Conservation (phyloP, 1,140 invertebrate genomes). For the Calycopis cecrops region DNA sequence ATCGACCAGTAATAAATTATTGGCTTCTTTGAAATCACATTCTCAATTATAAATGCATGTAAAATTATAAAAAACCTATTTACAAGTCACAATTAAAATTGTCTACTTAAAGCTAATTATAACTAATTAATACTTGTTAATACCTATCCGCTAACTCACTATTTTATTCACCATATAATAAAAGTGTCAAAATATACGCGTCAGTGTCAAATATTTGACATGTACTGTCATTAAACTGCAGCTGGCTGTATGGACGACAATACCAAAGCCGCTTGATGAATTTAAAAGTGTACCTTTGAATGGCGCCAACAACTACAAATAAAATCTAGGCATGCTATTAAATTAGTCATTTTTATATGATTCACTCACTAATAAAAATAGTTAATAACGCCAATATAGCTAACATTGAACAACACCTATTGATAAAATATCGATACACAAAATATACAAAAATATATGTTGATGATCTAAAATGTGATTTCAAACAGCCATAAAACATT, state of each 20-base stretch:
- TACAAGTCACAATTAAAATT: conserved; percentile 43
- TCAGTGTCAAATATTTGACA: conserved; percentile 10
- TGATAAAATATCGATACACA: conserved; percentile 7
- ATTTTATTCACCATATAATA: conserved; percentile 9
- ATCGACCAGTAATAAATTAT: conserved; percentile 6
- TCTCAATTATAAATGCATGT: conserved; percentile 55
- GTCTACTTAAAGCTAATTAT: conserved; percentile 63
- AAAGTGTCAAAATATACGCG: conserved; percentile 6
- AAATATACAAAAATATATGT: conserved; percentile 21
- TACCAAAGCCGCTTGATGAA: too few species aligned
- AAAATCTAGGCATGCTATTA: too few species aligned
- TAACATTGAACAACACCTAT: conserved; percentile 1
- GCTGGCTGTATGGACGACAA: not conserved
- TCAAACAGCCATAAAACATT: conserved; percentile 28
- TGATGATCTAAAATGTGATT: conserved; percentile 32
- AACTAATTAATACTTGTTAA: conserved; percentile 55
- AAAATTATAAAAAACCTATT: conserved; percentile 38
- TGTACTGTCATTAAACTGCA: not conserved
- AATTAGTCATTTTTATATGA: too few species aligned
- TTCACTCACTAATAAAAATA: too few species aligned
- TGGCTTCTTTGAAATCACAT: conserved; percentile 44
- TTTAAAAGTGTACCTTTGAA: too few species aligned
- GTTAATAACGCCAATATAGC: too few species aligned
- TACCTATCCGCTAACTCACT: conserved; percentile 19
- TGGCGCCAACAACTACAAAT: too few species aligned